phyloP scores from a whole-genome alignment of 2,888 invertebrate species.

The Enchytraeus crypticus region DNA sequence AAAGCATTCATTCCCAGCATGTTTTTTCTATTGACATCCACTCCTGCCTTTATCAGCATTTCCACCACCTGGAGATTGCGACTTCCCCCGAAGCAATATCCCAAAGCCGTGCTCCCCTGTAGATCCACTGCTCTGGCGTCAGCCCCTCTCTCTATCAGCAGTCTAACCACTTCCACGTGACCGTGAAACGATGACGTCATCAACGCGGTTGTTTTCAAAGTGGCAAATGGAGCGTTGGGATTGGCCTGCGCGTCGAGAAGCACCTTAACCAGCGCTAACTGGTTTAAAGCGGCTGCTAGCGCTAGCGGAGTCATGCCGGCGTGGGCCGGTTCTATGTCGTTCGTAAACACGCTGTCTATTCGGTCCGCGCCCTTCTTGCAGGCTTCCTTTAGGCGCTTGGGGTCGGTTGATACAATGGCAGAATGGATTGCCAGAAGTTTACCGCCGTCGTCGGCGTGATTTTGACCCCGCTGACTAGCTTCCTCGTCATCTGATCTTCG shows the following conservation, averaged over 20 bases:
- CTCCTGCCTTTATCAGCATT: slow-evolving; percentile 20
- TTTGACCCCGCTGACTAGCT: too few relatives aligned
- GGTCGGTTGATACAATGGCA: not conserved
- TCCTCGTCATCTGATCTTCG: too few relatives aligned
- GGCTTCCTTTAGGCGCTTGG: not conserved
- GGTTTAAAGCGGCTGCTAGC: slow-evolving; percentile 29
- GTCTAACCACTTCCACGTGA: slow-evolving; percentile 24
- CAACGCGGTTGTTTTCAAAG: slow-evolving; percentile 28
- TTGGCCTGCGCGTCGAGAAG: slow-evolving; percentile 23
- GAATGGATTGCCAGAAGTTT: not conserved
- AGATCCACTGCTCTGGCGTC: slow-evolving; percentile 23
- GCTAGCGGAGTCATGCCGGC: slow-evolving; percentile 29
- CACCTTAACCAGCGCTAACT: slow-evolving; percentile 20
- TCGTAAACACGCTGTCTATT: not conserved
- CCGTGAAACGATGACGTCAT: slow-evolving; percentile 32
- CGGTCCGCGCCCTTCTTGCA: not conserved
- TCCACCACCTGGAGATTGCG: not conserved
- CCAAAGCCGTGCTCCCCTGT: slow-evolving; percentile 29
- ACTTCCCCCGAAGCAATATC: slow-evolving; percentile 29
- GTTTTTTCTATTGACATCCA: slow-evolving; percentile 30
- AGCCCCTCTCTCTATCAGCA: slow-evolving; percentile 24
- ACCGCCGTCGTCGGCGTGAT: too few relatives aligned
- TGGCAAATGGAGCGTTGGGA: slow-evolving; percentile 25
- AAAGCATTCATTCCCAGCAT: slow-evolving; percentile 31
- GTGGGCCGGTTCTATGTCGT: slow-evolving; percentile 23